A percentile compares a stretch with the other conserved stretches of the same genome.
Evolutionary conservation across 2,113 vertebrate genomes (phyloP).

Genomic region (Planiliza haematocheilus): DNA sequence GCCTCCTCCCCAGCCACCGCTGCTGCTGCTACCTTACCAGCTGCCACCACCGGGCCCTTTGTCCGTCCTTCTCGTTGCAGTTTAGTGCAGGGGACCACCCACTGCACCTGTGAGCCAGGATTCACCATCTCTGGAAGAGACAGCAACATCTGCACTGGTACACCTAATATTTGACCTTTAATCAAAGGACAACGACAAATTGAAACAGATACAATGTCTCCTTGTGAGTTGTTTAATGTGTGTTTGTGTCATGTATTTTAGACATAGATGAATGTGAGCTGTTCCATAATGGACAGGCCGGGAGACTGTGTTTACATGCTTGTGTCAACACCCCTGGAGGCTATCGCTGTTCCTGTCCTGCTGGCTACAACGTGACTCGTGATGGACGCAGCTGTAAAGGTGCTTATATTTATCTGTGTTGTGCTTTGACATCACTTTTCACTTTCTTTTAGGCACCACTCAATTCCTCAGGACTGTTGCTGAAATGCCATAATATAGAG

Average conservation of each 20-base stretch:
- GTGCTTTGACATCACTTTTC: not conserved
- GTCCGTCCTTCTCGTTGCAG: constrained; percentile 86
- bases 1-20: constrained; percentile 59
- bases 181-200: not conserved
- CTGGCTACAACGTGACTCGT: constrained; percentile 83
- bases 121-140: constrained; percentile 86
- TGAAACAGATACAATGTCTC: not conserved
- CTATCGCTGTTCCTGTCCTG: constrained; percentile 88
- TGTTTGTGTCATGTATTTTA: constrained; percentile 62
- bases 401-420: constrained; percentile 49
- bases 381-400: constrained; percentile 87
- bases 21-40: constrained; percentile 70
- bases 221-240: constrained; percentile 2
- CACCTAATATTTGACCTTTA: not conserved
- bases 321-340: constrained; percentile 90
- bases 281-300: constrained; percentile 85
- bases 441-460: not conserved
- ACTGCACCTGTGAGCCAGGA: constrained; percentile 88
- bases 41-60: constrained; percentile 76
- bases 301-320: constrained; percentile 84
- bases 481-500: not conserved
- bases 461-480: not conserved
- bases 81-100: constrained; percentile 79
- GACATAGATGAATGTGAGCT: constrained; percentile 91
- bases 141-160: constrained; percentile 85